phyloP scores from a whole-genome alignment of 2,888 invertebrate species.

The Rhagophthalmus giganteus region DNA sequence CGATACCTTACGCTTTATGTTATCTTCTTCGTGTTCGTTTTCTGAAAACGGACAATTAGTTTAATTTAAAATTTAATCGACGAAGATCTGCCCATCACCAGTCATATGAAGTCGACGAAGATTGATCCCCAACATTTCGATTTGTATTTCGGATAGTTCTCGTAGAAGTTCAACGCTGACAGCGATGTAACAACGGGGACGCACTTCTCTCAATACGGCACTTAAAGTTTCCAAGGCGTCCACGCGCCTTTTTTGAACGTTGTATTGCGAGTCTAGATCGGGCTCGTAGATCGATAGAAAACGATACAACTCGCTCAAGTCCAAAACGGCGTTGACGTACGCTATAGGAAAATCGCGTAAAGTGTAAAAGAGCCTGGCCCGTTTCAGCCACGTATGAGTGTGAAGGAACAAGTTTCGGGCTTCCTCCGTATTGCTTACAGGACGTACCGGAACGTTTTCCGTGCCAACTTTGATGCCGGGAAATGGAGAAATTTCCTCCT shows the following conservation, averaged over 20 bases:
- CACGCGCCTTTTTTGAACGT: conserved; percentile 62
- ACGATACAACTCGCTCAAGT: conserved; percentile 67
- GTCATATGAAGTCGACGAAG: conserved; percentile 58
- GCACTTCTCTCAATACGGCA: conserved; percentile 60
- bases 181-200: conserved; percentile 60
- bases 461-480: no score
- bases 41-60: no score
- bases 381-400: conserved; percentile 64
- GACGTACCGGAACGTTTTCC: conserved; percentile 41
- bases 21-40: no score
- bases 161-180: conserved; percentile 54
- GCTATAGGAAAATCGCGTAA: conserved; percentile 63
- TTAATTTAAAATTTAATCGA: no score
- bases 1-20: no score
- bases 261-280: conserved; percentile 64
- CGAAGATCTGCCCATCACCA: conserved; percentile 24
- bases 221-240: conserved; percentile 63
- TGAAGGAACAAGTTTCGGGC: conserved; percentile 61
- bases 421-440: conserved; percentile 54
- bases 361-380: conserved; percentile 62
- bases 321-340: conserved; percentile 63
- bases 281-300: conserved; percentile 73
- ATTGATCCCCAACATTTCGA: conserved; percentile 66
- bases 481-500: no score
- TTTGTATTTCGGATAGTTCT: conserved; percentile 65